Evolutionary conservation across 2,888 invertebrate species (phyloP).

Genomic region (Epirrita christyi): DNA sequence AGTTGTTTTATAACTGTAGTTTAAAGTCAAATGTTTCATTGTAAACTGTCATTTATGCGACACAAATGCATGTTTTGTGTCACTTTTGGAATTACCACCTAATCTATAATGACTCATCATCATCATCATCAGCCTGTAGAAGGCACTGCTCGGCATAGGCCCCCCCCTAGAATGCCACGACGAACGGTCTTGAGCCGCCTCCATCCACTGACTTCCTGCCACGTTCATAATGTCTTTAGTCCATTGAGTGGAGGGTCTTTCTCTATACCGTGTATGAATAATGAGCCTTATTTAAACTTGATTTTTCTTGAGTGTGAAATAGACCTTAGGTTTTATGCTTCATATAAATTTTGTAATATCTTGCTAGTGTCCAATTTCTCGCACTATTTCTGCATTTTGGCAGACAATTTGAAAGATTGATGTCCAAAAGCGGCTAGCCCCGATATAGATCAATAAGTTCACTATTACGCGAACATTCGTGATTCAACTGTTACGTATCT

Average conservation of each 20-base stretch:
- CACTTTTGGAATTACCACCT: no score
- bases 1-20: background rate
- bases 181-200: no score
- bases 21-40: background rate
- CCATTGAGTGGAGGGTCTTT: no score
- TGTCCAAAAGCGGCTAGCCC: slow-evolving; percentile 1
- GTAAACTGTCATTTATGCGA: background rate
- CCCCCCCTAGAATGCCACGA: no score
- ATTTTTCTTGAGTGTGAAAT: slow-evolving; percentile 4
- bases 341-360: background rate
- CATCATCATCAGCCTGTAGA: no score
- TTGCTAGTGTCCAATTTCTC: background rate
- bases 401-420: background rate
- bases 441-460: slow-evolving; percentile 25
- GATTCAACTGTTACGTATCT: slow-evolving; percentile 34
- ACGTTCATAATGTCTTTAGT: no score
- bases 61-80: no score
- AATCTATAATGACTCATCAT: no score
- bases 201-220: no score
- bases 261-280: no score
- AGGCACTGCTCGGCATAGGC: no score
- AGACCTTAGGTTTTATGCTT: background rate
- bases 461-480: slow-evolving; percentile 34
- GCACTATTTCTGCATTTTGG: no score
- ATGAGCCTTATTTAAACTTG: background rate